These are phyloP conservation scores for Cephus rjabovi DNA, from an alignment of 2,888 invertebrate species.

Conservation along the genomic window DNA sequence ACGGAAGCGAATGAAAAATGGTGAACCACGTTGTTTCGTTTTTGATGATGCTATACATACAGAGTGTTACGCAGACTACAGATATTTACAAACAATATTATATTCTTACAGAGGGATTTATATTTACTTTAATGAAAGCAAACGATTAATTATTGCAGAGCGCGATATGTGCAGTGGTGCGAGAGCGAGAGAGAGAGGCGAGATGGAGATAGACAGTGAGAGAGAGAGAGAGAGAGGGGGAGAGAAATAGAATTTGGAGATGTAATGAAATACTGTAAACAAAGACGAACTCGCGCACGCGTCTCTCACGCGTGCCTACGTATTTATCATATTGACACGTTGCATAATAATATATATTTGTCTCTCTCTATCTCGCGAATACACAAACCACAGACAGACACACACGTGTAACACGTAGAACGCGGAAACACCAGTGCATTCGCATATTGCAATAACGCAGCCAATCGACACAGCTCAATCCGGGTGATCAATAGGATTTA, in stretches of 20 bases:
- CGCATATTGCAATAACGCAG: conserved; percentile 61
- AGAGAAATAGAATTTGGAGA: conserved; percentile 9
- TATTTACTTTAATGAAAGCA: conserved; percentile 61
- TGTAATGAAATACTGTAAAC: background rate
- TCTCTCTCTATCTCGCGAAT: conserved; percentile 37
- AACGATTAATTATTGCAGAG: conserved; percentile 55
- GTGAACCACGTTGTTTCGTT: conserved; percentile 64
- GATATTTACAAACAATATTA: conserved; percentile 67
- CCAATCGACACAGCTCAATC: conserved; percentile 61
- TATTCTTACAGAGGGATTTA: conserved; percentile 67
- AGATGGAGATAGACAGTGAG: conserved; percentile 3
- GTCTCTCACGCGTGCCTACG: background rate
- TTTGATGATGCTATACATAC: conserved; percentile 65
- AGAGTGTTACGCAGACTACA: conserved; percentile 67
- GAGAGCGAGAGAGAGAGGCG: conserved; percentile 9
- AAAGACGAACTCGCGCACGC: background rate
- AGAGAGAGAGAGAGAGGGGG: background rate
- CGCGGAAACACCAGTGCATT: conserved; percentile 29
- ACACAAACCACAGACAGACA: background rate
- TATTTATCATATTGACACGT: conserved; percentile 2
- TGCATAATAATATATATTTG: conserved; percentile 57
- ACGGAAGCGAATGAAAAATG: conserved; percentile 22
- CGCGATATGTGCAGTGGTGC: conserved; percentile 54
- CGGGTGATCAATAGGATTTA: conserved; percentile 60
- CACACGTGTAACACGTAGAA: background rate